A percentile compares a stretch with the other conserved stretches of the same genome.
phyloP scores from a whole-genome alignment of 2,888 invertebrate genomes.

The Eilema caniola region DNA sequence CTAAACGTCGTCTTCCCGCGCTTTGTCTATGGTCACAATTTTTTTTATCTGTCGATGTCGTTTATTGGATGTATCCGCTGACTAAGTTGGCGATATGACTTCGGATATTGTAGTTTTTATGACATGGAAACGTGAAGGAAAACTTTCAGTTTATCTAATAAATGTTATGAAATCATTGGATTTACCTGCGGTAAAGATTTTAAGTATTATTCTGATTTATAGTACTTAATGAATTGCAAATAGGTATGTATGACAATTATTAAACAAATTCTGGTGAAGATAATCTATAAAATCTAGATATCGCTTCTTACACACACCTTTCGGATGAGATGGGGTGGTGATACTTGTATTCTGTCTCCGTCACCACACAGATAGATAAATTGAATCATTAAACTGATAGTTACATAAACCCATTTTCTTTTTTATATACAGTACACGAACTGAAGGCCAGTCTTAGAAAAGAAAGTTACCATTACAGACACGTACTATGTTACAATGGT shows the following conservation, averaged over 20 bases:
- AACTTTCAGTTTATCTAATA: neutral
- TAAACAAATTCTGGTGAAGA: neutral
- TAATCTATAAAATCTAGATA: no score
- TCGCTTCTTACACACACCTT: no score
- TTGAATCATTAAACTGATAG: no score
- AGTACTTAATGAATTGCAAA: neutral
- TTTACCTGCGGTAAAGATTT: neutral
- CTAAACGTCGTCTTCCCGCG: slow-evolving; percentile 49
- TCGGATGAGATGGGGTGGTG: no score
- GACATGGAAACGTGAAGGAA: slow-evolving; percentile 18
- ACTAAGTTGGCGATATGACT: slow-evolving; percentile 38
- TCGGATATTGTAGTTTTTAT: slow-evolving; percentile 52
- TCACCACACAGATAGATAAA: no score
- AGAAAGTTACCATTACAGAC: no score
- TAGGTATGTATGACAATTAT: no score
- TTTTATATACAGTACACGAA: no score
- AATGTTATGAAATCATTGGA: slow-evolving; percentile 1
- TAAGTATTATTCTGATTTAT: neutral
- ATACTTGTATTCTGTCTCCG: no score
- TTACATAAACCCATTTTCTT: no score
- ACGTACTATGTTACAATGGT: no score
- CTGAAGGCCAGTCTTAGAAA: no score
- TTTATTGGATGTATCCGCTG: slow-evolving; percentile 52
- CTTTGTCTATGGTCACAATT: slow-evolving; percentile 60
- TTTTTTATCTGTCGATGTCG: slow-evolving; percentile 52